Percentiles rank a stretch among this genome's conserved stretches.
Conservation (phyloP, 2,888 invertebrate species). For the Microctonus brassicae region DNA sequence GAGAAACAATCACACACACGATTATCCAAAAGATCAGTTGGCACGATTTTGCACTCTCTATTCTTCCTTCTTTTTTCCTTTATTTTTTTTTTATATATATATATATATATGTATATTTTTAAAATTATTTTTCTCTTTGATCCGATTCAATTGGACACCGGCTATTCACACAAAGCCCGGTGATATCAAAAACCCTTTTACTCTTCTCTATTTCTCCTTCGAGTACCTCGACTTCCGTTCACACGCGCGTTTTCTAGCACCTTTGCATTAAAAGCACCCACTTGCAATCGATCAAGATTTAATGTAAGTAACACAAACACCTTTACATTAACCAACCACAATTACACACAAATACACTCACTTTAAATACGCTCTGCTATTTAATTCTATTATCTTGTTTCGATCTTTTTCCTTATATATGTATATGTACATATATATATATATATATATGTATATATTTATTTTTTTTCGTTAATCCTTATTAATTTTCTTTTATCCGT, state of each 20-base stretch:
- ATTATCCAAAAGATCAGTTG: constrained; percentile 16
- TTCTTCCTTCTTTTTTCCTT: neutral
- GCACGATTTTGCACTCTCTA: constrained; percentile 28
- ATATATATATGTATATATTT: neutral
- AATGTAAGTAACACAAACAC: constrained; percentile 3
- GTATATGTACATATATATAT: neutral
- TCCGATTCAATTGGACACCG: constrained; percentile 19
- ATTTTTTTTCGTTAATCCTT: neutral
- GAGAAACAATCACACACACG: constrained; percentile 25
- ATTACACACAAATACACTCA: too few species aligned
- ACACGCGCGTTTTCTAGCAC: constrained; percentile 35
- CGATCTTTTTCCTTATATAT: too few species aligned
- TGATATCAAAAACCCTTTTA: neutral
- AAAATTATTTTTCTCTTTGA: constrained; percentile 13
- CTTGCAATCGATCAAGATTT: constrained; percentile 25
- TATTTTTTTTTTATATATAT: neutral
- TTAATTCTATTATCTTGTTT: too few species aligned
- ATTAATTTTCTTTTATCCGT: neutral
- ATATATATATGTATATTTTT: neutral
- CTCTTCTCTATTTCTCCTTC: constrained; percentile 1
- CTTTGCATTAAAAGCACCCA: constrained; percentile 22
- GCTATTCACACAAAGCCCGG: constrained; percentile 18
- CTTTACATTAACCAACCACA: neutral
- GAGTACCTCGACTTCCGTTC: constrained; percentile 30
- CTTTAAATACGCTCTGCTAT: too few species aligned